Conservation (phyloP, 2,113 vertebrate genomes). For the Andinoacara biseriatus region DNA sequence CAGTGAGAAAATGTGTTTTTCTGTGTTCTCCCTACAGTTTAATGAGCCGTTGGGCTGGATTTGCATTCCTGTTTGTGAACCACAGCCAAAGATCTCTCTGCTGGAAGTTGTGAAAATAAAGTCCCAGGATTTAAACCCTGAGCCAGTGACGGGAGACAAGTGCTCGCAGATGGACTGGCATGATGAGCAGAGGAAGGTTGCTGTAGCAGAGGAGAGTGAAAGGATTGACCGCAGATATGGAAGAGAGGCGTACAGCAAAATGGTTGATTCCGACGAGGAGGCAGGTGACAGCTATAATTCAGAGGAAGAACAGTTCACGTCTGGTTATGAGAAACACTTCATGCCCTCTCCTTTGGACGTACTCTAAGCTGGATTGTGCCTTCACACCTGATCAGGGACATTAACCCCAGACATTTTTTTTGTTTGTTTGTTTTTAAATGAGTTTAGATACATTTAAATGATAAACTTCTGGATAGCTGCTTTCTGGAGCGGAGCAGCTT, state of each 20-base stretch:
- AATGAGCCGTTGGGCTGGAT: conserved; percentile 41
- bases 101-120: conserved; percentile 66
- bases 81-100: conserved; percentile 54
- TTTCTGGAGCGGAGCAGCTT: not conserved
- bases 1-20: not conserved
- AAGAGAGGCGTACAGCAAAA: conserved; percentile 70
- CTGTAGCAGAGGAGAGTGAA: not conserved
- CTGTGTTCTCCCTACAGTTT: conserved; percentile 41
- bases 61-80: conserved; percentile 24
- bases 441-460: not conserved
- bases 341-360: conserved; percentile 72
- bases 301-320: conserved; percentile 41
- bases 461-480: not conserved
- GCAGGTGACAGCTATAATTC: conserved; percentile 29
- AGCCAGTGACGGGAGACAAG: not conserved
- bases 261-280: conserved; percentile 72
- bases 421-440: not conserved
- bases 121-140: not conserved
- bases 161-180: not conserved
- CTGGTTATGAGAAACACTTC: conserved; percentile 78
- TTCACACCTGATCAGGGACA: not conserved
- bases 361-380: not conserved
- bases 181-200: not conserved
- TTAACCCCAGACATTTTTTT: not conserved
- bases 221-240: not conserved